Base-by-base conservation (phyloP, 2,888 invertebrate genomes). In the Rhingia campestris region DNA sequence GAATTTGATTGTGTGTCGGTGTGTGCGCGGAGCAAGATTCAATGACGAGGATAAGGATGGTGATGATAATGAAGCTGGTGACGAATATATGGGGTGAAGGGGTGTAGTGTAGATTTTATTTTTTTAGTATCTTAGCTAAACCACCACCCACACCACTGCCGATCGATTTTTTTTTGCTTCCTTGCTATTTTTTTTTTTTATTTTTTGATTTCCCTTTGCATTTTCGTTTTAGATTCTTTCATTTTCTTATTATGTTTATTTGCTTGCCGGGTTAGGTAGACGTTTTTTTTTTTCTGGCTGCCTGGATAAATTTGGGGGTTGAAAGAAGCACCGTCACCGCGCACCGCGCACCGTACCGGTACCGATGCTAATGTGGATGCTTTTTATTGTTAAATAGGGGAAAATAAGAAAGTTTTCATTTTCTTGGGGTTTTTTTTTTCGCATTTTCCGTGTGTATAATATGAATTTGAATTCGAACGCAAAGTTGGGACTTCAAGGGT, bases 351-450 rank as follows among this genome's bases (percentile, higher is more conserved):
- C 7, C 54, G 6, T 54, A 53, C 49, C 70, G 30, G 72, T 81
- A 58, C 59, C 63, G 73, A 82, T 82, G 82, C 82, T 82, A 82
- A 82, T 82, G 79, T 64, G 54, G 76, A 76, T 73, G 74, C 59
- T 56, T 70, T 84, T 84, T 75, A 64, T 74, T 84, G 64, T 59
- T 84, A 84, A 84, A 80, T 70, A 79, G 74, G 69, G 80, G 80
- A 80, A 74, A 84, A 80, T 54, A 63, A 69, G 49, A 72, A 72
- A 77, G 7, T 47, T 51, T 59, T 70, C 53, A 32, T 32, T 56
- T 35, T 49, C 53, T 49, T 33, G 14, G 5, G 30, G 32, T 37
- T 66, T 9, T 39, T 30, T 41, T 59, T 37, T 41, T 43, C 59
- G 47, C 32, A 10, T 14, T 74, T 41, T 73, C 53, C 64, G 54